Conservation (phyloP, 2,888 invertebrate genomes). For the Lottia scabra region DNA sequence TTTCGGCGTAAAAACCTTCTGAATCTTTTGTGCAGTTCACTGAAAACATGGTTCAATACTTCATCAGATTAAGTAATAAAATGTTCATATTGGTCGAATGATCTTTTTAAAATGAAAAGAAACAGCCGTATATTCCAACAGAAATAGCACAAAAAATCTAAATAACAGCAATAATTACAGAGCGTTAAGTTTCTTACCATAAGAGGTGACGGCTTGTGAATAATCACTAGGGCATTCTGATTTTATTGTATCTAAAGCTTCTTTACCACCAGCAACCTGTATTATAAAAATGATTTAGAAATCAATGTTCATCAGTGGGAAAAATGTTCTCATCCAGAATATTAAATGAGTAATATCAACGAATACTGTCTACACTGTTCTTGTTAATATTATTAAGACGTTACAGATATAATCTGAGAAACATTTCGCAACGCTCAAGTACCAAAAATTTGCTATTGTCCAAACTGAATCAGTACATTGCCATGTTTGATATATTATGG, state of each 20-base stretch:
- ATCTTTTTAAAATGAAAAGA: neutral
- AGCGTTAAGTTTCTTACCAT: constrained; percentile 35
- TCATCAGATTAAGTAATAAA: neutral
- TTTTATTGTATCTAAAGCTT: constrained; percentile 43
- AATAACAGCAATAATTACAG: too few species aligned
- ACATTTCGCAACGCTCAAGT: too few species aligned
- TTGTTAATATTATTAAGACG: too few species aligned
- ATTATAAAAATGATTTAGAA: neutral
- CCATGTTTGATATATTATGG: too few species aligned
- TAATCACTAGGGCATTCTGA: constrained; percentile 49
- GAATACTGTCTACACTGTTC: too few species aligned
- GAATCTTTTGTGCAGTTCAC: constrained; percentile 41
- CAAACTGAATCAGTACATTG: too few species aligned
- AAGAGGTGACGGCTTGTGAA: constrained; percentile 39
- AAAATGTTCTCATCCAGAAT: too few species aligned
- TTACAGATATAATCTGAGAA: too few species aligned
- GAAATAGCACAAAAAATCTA: too few species aligned
- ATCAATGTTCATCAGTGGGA: neutral
- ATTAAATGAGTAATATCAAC: too few species aligned
- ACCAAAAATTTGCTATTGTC: too few species aligned
- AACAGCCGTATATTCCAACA: neutral
- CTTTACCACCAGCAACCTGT: constrained; percentile 40
- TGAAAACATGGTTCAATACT: constrained; percentile 24
- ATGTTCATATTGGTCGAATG: too few species aligned
- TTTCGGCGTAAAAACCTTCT: constrained; percentile 42